A percentile compares a stretch with the other conserved stretches of the same genome.
These are phyloP conservation scores for Drosophila quinaria DNA, from an alignment of 2,888 invertebrate genomes.

Conservation along the genomic window DNA sequence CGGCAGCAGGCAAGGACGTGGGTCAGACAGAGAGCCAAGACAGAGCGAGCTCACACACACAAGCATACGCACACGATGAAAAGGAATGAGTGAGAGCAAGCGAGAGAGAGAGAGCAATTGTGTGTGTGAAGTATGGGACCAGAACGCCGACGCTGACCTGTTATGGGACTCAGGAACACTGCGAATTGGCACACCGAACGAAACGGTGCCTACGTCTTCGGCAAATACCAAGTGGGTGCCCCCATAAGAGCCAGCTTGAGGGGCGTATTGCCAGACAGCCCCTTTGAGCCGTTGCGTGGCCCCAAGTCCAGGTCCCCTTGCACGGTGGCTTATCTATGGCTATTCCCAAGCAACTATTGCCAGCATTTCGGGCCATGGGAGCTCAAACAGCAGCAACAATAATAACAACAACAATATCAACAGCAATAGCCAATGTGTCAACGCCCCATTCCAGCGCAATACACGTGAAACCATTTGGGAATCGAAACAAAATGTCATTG, in stretches of 20 bases:
- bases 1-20: conserved; percentile 29
- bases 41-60: conserved; percentile 18
- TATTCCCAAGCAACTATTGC: conserved; percentile 56
- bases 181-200: conserved; percentile 67
- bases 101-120: conserved; percentile 2
- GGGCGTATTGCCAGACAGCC: conserved; percentile 48
- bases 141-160: conserved; percentile 53
- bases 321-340: conserved; percentile 51
- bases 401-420: conserved; percentile 7
- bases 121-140: conserved; percentile 15
- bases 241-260: conserved; percentile 1
- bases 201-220: conserved; percentile 42
- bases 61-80: not conserved
- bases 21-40: conserved; percentile 43
- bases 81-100: conserved; percentile 28
- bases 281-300: conserved; percentile 28
- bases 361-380: conserved; percentile 21
- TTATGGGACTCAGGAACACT: conserved; percentile 68
- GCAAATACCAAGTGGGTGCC: conserved; percentile 39
- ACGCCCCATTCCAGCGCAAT: conserved; percentile 61
- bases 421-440: conserved; percentile 57
- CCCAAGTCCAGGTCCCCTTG: conserved; percentile 50
- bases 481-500: conserved; percentile 70
- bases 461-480: conserved; percentile 63
- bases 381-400: conserved; percentile 5